Evolutionary conservation across 2,888 invertebrate species (phyloP), one percentile per base, ranked within the genome.

Genomic region (Toxonevra muliebris): DNA sequence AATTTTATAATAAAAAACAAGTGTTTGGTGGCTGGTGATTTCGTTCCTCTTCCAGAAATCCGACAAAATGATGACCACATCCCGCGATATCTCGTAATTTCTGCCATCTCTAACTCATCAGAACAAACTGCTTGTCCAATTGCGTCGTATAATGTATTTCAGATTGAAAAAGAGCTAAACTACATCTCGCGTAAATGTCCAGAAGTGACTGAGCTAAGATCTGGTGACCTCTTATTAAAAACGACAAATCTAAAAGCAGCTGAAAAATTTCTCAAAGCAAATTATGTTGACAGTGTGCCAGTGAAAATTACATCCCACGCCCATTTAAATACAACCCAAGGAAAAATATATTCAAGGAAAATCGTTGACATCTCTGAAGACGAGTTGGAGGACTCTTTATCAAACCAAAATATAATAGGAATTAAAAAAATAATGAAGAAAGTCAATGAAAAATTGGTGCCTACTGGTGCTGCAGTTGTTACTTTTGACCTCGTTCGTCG

Each of bases 391-490:
- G 13, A 40, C 13, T 45, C 43, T 13, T 12, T 67, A 10, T n/a
- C 57, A 11, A 52, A 59, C 4, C 60, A 68, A 58, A 68, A 68
- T 15, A 55, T 68, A 1, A 41, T 50, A 7, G 62, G 62, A 57
- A 57, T 66, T 1, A 57, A 20, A 8, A 66, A 62, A 52, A 42
- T 62, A 3, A 58, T 57, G 42, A 62, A 53, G 40, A 52, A n/a
- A 50, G 50, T 19, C 10, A 57, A 48, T 9, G 57, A 61, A 4
- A 15, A 48, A 13, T 12, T 55, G 10, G 17, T 57, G 19, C 55
- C 66, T 20, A 62, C 64, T 17, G 68, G 64, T 13, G 64, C 64
- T 12, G 64, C 68, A 15, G 45, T 60, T 8, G 17, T 64, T 20
- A 64, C 68, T 11, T 60, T 64, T 52, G 59, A 68, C 17, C 42